These are phyloP conservation scores for Chionomys nivalis DNA, from an alignment of 2,113 vertebrate species.

Conservation along the genomic window DNA sequence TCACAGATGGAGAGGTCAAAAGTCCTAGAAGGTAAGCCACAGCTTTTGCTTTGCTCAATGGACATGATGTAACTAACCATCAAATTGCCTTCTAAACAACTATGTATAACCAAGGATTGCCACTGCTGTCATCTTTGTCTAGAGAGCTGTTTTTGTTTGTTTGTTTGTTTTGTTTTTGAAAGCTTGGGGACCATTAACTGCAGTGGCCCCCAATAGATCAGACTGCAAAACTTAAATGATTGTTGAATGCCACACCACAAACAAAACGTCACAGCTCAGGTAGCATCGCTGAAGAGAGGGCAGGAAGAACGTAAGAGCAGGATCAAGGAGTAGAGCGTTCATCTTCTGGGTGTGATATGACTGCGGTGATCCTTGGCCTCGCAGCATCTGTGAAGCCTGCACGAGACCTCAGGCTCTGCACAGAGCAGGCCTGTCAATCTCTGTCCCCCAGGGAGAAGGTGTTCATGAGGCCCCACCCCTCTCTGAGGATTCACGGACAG, in stretches of 20 bases:
- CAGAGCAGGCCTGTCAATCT: background rate
- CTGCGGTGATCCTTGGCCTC: background rate
- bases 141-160: background rate
- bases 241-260: background rate
- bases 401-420: background rate
- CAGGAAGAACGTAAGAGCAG: background rate
- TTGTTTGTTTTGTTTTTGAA: too few relatives aligned
- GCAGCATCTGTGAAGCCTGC: background rate
- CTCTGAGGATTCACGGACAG: background rate
- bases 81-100: background rate
- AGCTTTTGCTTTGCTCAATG: background rate
- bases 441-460: background rate
- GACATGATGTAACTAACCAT: background rate
- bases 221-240: background rate
- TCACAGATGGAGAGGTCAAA: background rate
- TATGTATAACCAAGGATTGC: too few relatives aligned
- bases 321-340: background rate
- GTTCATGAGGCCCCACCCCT: too few relatives aligned
- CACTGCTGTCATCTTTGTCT: background rate
- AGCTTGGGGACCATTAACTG: background rate
- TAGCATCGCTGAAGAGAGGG: background rate
- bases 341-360: background rate
- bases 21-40: background rate
- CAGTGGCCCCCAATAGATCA: background rate
- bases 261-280: background rate